A percentile compares a stretch with the other conserved stretches of the same genome.
These are phyloP conservation scores for Bolborhynchus lineola DNA, from an alignment of 2,113 vertebrate species.

Conservation along the genomic window DNA sequence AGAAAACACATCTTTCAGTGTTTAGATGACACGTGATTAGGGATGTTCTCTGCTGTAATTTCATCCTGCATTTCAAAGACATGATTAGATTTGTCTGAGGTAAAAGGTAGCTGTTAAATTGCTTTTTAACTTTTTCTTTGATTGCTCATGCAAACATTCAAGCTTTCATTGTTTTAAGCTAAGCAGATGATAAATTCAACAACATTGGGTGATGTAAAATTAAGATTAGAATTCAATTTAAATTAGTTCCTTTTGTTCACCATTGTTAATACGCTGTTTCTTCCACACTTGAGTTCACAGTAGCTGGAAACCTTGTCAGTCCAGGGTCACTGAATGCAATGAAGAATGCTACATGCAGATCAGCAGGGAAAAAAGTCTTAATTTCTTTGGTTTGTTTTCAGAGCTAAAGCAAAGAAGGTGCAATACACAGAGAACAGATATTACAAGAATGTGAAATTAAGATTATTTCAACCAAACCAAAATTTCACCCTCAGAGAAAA, in stretches of 20 bases:
- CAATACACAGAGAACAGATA: background rate
- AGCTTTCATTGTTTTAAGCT: background rate
- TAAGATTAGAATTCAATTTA: background rate
- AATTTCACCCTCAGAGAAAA: background rate
- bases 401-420: background rate
- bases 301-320: background rate
- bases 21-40: background rate
- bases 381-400: background rate
- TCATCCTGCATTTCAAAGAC: background rate
- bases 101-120: background rate
- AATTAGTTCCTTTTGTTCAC: background rate
- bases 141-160: background rate
- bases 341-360: background rate
- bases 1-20: background rate
- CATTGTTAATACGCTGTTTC: background rate
- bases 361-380: background rate
- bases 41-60: background rate
- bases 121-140: background rate
- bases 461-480: background rate
- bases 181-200: background rate
- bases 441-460: background rate
- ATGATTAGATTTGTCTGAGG: background rate
- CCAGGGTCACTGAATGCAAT: background rate
- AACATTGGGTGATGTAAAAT: background rate
- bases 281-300: background rate